Evolutionary conservation across 2,797 vertebrate genomes (phyloP).

Genomic region (Babyrousa celebensis): DNA sequence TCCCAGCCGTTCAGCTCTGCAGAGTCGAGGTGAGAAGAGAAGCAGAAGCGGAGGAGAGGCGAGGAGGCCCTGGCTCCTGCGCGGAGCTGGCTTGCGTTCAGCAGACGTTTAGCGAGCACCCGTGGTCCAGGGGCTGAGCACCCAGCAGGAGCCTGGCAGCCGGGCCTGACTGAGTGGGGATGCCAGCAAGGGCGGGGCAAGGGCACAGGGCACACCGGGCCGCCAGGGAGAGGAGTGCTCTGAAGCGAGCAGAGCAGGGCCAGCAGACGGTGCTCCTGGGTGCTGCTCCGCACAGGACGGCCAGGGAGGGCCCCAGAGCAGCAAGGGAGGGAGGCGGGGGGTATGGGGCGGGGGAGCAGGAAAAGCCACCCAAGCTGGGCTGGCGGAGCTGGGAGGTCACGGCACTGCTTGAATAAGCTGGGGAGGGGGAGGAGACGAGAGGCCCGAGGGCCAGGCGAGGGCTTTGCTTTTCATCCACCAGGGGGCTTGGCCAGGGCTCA

Average conservation of each 20-base stretch:
- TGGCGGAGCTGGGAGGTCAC: accelerated
- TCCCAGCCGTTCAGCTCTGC: too few species aligned
- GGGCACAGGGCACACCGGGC: background rate
- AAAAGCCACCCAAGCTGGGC: background rate
- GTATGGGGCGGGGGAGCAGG: background rate
- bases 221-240: accelerated
- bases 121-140: background rate
- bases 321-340: background rate
- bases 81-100: too few species aligned
- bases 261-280: accelerated
- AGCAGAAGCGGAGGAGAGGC: too few species aligned
- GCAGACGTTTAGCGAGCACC: background rate
- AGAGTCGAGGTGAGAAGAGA: background rate
- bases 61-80: background rate
- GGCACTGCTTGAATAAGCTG: background rate
- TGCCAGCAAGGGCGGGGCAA: accelerated
- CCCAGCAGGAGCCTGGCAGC: background rate
- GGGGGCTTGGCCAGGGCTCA: background rate
- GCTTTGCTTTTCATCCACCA: background rate
- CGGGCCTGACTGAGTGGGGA: background rate
- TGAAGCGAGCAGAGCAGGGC: too few species aligned
- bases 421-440: too few species aligned
- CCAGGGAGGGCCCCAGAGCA: background rate
- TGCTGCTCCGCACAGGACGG: accelerated
- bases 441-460: too few species aligned